Percentiles rank a stretch among this genome's conserved stretches.
Conservation (phyloP, 2,888 invertebrate species). For the Thereva nobilitata region DNA sequence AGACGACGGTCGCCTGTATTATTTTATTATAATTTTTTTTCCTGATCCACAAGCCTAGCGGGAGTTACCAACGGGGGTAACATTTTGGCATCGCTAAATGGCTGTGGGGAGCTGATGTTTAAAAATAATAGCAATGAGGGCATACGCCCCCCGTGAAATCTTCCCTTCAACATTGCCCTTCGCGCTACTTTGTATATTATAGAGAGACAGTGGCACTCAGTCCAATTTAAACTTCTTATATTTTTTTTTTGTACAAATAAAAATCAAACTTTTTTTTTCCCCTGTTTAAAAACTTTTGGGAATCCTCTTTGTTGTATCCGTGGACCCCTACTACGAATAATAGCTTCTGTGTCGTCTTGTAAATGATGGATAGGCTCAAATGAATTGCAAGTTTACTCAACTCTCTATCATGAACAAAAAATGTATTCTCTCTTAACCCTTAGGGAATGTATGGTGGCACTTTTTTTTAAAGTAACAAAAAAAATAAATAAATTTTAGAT, state of each 20-base stretch:
- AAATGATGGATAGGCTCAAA: slow-evolving; percentile 20
- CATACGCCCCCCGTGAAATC: no score
- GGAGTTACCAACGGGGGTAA: slow-evolving; percentile 16
- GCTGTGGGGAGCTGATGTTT: slow-evolving; percentile 12
- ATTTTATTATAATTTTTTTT: slow-evolving; percentile 26
- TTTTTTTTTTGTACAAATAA: slow-evolving; percentile 17
- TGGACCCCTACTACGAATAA: not conserved
- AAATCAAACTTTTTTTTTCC: slow-evolving; percentile 12
- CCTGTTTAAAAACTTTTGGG: not conserved
- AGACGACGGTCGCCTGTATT: slow-evolving; percentile 16
- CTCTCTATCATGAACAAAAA: no score
- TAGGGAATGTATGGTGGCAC: no score
- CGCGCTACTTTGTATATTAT: no score
- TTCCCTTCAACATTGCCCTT: no score
- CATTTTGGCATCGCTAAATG: slow-evolving; percentile 9
- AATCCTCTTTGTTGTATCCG: slow-evolving; percentile 10
- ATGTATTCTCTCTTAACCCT: no score
- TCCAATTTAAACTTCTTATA: no score
- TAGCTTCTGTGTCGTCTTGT: slow-evolving; percentile 13
- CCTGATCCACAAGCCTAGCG: slow-evolving; percentile 22
- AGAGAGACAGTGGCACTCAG: no score
- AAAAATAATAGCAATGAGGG: not conserved
- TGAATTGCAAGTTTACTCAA: no score
- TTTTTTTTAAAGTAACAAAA: no score
- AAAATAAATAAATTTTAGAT: no score